These are phyloP conservation scores for Oryzias dopingdopingensis DNA, from an alignment of 2,797 vertebrate genomes.

Conservation along the genomic window DNA sequence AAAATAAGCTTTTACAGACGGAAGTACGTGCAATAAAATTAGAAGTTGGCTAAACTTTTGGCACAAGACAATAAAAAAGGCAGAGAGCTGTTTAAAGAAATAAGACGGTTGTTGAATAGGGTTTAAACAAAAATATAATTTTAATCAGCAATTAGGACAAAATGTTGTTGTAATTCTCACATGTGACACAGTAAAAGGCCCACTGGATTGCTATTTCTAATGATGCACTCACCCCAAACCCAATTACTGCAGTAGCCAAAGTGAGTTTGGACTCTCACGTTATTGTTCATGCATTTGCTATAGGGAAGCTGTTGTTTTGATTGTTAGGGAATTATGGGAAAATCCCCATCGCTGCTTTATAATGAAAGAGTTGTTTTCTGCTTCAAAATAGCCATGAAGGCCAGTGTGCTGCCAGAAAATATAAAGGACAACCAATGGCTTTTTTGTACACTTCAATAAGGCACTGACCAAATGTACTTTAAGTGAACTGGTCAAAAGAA, in stretches of 20 bases:
- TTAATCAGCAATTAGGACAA: slow-evolving; percentile 17
- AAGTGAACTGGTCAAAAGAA: slow-evolving; percentile 14
- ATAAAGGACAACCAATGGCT: slow-evolving; percentile 30
- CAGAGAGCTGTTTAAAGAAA: slow-evolving; percentile 22
- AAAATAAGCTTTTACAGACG: not conserved
- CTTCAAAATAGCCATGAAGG: slow-evolving; percentile 59
- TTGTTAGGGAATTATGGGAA: slow-evolving; percentile 59
- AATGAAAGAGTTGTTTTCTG: slow-evolving; percentile 61
- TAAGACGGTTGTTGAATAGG: slow-evolving; percentile 28
- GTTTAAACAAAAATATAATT: slow-evolving; percentile 34
- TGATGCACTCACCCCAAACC: slow-evolving; percentile 36
- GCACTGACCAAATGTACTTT: slow-evolving; percentile 20
- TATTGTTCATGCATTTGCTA: slow-evolving; percentile 36
- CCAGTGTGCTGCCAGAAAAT: slow-evolving; percentile 29
- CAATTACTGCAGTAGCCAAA: slow-evolving; percentile 39
- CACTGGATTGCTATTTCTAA: slow-evolving; percentile 8
- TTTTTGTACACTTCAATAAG: slow-evolving; percentile 30
- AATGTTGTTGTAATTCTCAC: slow-evolving; percentile 14
- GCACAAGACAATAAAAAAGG: slow-evolving; percentile 4
- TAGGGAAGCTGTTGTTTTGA: slow-evolving; percentile 29
- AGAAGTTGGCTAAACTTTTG: not conserved
- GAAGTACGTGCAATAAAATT: not conserved
- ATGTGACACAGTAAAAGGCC: slow-evolving; percentile 25
- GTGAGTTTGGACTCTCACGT: slow-evolving; percentile 22
- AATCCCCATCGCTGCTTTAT: slow-evolving; percentile 53